These are phyloP conservation scores for Pterostichus madidus DNA, from an alignment of 2,888 invertebrate species.

Conservation along the genomic window DNA sequence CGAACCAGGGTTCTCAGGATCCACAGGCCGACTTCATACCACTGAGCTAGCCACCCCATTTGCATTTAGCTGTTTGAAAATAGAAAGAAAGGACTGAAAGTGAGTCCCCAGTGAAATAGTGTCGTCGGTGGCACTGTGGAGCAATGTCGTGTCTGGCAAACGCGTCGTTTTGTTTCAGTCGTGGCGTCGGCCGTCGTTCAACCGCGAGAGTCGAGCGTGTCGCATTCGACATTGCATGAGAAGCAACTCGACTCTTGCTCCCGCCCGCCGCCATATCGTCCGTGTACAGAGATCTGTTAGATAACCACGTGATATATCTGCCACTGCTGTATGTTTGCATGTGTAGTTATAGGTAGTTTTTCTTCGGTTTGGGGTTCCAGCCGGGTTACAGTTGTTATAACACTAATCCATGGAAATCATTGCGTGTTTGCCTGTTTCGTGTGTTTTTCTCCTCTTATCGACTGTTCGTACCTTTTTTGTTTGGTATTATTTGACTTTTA, in stretches of 20 bases:
- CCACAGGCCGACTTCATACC: no score
- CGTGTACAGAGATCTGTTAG: conserved; percentile 71
- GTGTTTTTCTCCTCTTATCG: conserved; percentile 45
- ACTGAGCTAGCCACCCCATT: no score
- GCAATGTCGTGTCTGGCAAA: conserved; percentile 4
- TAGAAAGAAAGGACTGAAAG: no score
- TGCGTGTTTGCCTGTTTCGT: conserved; percentile 57
- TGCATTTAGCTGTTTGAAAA: no score
- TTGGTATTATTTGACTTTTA: conserved; percentile 37
- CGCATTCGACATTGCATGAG: conserved; percentile 72
- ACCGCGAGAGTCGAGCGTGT: conserved; percentile 70
- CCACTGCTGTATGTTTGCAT: conserved; percentile 58
- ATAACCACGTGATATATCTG: conserved; percentile 70
- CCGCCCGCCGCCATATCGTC: conserved; percentile 66
- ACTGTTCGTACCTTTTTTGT: conserved; percentile 56
- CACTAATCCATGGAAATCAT: conserved; percentile 69
- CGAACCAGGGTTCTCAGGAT: no score
- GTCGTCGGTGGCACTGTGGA: neutral
- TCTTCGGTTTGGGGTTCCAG: conserved; percentile 69
- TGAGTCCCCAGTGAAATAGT: no score
- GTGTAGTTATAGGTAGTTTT: conserved; percentile 69
- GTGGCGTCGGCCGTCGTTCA: conserved; percentile 67
- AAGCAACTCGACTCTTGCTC: conserved; percentile 69
- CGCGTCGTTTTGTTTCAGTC: conserved; percentile 63
- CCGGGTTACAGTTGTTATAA: conserved; percentile 69